A percentile compares a stretch with the other conserved stretches of the same genome.
Evolutionary conservation across 2,797 vertebrate genomes (phyloP).

Genomic region (Argya squamiceps): DNA sequence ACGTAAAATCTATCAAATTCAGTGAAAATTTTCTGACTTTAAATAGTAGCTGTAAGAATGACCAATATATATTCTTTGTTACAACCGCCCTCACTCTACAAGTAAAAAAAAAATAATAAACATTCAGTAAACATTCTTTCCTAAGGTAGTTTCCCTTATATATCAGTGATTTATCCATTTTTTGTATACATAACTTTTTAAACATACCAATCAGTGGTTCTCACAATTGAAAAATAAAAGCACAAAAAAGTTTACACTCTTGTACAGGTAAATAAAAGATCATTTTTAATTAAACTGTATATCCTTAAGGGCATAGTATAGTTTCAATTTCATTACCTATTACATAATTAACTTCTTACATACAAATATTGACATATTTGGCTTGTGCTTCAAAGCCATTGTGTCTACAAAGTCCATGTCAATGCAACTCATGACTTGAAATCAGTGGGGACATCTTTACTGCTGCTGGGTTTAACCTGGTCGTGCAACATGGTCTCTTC

Average conservation of each 20-base stretch:
- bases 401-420: conserved; percentile 82
- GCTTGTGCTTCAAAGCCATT: conserved; percentile 91
- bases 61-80: conserved; percentile 93
- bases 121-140: conserved; percentile 99
- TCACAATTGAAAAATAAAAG: conserved; percentile 97
- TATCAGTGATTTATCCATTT: conserved; percentile 92
- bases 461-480: conserved; percentile 87
- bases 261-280: conserved; percentile 99
- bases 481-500: conserved; percentile 86
- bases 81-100: conserved; percentile 87
- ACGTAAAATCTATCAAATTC: conserved; percentile 85
- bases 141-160: conserved; percentile 97
- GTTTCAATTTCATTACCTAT: conserved; percentile 87
- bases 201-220: conserved; percentile 99
- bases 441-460: conserved; percentile 88
- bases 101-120: conserved; percentile 88
- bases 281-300: conserved; percentile 87
- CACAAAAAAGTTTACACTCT: conserved; percentile 97
- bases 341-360: conserved; percentile 98
- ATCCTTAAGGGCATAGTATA: conserved; percentile 91
- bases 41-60: conserved; percentile 92
- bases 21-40: conserved; percentile 86
- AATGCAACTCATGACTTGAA: conserved; percentile 88
- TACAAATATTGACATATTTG: conserved; percentile 99
- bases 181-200: conserved; percentile 97